A percentile compares a stretch with the other conserved stretches of the same genome.
phyloP scores from a whole-genome alignment of 2,888 invertebrate genomes.

The Luperina nickerlii region DNA sequence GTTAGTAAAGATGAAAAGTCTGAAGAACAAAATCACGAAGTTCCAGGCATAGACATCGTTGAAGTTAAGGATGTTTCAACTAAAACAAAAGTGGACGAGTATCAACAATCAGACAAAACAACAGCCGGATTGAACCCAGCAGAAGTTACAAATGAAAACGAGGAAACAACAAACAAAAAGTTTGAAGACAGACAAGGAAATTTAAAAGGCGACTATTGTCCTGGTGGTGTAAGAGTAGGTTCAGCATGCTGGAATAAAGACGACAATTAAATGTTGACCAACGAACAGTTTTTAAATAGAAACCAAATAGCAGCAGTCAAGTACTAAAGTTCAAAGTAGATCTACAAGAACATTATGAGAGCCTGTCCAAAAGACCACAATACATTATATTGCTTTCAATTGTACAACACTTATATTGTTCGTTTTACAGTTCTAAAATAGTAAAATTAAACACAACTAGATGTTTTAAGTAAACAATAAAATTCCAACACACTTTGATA shows the following conservation, averaged over 20 bases:
- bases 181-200: not conserved
- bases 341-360: not conserved
- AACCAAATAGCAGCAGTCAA: too few species aligned
- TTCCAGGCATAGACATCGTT: not conserved
- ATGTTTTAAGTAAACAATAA: not conserved
- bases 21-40: not conserved
- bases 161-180: not conserved
- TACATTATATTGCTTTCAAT: not conserved
- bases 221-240: rapidly evolving
- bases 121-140: not conserved
- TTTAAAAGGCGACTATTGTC: rapidly evolving
- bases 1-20: not conserved
- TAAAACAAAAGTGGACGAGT: not conserved
- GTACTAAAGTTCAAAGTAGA: not conserved
- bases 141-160: not conserved
- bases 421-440: not conserved
- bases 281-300: not conserved
- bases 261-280: not conserved
- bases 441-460: not conserved
- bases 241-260: rapidly evolving
- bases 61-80: not conserved
- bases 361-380: not conserved
- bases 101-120: not conserved
- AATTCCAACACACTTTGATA: not conserved
- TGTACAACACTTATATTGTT: not conserved